Conservation (phyloP, 2,797 vertebrate genomes). For the Poeciliopsis turneri region DNA sequence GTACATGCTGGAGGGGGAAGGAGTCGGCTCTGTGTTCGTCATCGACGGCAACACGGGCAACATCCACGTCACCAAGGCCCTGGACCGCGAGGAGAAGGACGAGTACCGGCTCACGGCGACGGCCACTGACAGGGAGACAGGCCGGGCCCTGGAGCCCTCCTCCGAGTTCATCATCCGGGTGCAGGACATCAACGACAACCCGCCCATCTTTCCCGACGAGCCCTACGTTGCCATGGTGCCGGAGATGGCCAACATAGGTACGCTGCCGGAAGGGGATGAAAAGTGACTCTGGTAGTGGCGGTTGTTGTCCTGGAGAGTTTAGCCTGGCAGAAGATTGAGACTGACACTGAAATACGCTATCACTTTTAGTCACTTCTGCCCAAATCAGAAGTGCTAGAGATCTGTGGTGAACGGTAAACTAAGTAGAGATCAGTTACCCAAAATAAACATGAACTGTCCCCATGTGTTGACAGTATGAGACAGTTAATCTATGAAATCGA, state of each 20-base stretch:
- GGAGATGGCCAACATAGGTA: slow-evolving; percentile 91
- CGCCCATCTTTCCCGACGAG: slow-evolving; percentile 84
- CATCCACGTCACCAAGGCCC: slow-evolving; percentile 89
- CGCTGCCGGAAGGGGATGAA: background rate
- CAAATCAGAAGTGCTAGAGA: background rate
- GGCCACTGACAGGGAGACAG: slow-evolving; percentile 84
- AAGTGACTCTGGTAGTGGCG: slow-evolving; percentile 1
- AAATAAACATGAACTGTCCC: background rate
- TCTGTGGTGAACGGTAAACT: background rate
- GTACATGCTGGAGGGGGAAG: slow-evolving; percentile 87
- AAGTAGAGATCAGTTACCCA: background rate
- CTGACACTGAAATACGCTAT: background rate
- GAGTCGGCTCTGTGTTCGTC: slow-evolving; percentile 89
- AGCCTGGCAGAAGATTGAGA: background rate
- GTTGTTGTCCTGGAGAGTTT: slow-evolving; percentile 1
- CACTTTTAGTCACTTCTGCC: background rate
- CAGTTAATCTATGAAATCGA: too few species aligned
- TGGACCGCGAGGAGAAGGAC: slow-evolving; percentile 89
- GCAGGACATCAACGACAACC: slow-evolving; percentile 93
- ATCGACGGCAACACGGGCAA: slow-evolving; percentile 89
- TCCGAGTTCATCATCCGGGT: slow-evolving; percentile 90
- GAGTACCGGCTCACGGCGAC: slow-evolving; percentile 87
- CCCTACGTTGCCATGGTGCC: slow-evolving; percentile 86
- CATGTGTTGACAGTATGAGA: too few species aligned
- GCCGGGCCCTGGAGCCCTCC: slow-evolving; percentile 86